Evolutionary conservation across 1,140 invertebrate genomes (phyloP), one percentile per base, ranked within the genome.

Genomic region (Elymnias hypermnestra): DNA sequence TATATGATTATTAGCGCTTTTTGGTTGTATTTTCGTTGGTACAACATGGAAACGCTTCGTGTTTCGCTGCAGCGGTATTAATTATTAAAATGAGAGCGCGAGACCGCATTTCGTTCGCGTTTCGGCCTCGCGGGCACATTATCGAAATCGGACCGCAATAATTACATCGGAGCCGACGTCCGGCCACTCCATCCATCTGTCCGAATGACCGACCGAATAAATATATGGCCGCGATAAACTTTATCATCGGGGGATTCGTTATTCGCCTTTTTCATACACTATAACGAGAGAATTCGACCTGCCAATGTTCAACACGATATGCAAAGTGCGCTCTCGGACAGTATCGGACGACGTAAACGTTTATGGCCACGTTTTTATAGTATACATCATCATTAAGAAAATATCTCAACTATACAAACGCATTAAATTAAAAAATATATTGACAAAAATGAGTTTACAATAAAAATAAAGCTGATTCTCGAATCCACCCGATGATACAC

Each of bases 71-170:
- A 65, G 53, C 55, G 42, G 61, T 63, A 76, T 78, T 69, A 75
- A 78, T 78, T 74, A 81, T 82, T 81, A 76, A 82, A 84, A 81
- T 78, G 70, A 66, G 71, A 78, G 62, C 68, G 53, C 44, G 43
- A 64, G 66, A 78, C 74, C 76, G 66, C 75, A 78, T 82, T 82
- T 69, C 53, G 77, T 67, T 59, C 66, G 62, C 63, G 57, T 48
- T n/a, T 29, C 71, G 62, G 65, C 63, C 75, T 79, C 75, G 68
- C 68, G 61, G n/a, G 63, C 64, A 65, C 72, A 82, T 81, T 82
- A 82, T 84, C 81, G 76, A 77, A 82, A 78, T 77, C 76, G 65
- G 65, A 74, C 77, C 74, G 65, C 76, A 78, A 74, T 81, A 82
- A 84, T 84, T 84, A 84, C 81, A 84, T 81, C 72, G 64, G 60